A percentile compares a stretch with the other conserved stretches of the same genome.
Evolutionary conservation across 2,888 invertebrate genomes (phyloP).

Genomic region (Troides oblongomaculatus): DNA sequence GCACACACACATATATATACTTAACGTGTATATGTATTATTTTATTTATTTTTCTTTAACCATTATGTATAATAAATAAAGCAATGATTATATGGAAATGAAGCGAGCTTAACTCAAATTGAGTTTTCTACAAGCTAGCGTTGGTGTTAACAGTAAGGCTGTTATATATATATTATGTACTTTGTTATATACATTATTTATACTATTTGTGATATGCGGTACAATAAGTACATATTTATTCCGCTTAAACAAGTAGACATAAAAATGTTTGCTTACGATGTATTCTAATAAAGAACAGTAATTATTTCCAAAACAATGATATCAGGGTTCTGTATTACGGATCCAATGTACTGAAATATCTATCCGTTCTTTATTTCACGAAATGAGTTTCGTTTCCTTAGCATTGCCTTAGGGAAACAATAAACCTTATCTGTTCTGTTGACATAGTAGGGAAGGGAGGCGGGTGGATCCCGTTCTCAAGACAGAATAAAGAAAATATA

Average conservation of each 20-base stretch:
- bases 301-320: slow-evolving; percentile 6
- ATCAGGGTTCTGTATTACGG: neutral
- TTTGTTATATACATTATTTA: too few relatives aligned
- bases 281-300: neutral
- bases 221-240: neutral
- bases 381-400: slow-evolving; percentile 21
- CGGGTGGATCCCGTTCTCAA: neutral
- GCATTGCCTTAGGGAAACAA: slow-evolving; percentile 14
- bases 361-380: slow-evolving; percentile 20
- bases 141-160: too few relatives aligned
- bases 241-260: neutral
- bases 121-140: too few relatives aligned
- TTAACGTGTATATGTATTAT: too few relatives aligned
- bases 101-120: too few relatives aligned
- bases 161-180: too few relatives aligned
- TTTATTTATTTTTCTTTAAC: too few relatives aligned
- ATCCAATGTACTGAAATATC: slow-evolving; percentile 18
- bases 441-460: slow-evolving; percentile 3
- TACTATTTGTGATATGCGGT: too few relatives aligned
- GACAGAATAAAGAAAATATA: neutral
- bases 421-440: slow-evolving; percentile 21
- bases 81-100: too few relatives aligned
- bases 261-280: neutral
- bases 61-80: too few relatives aligned
- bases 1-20: too few relatives aligned